A percentile compares a stretch with the other conserved stretches of the same genome.
Evolutionary conservation across 2,797 vertebrate genomes (phyloP).

Genomic region (Macropodus opercularis): DNA sequence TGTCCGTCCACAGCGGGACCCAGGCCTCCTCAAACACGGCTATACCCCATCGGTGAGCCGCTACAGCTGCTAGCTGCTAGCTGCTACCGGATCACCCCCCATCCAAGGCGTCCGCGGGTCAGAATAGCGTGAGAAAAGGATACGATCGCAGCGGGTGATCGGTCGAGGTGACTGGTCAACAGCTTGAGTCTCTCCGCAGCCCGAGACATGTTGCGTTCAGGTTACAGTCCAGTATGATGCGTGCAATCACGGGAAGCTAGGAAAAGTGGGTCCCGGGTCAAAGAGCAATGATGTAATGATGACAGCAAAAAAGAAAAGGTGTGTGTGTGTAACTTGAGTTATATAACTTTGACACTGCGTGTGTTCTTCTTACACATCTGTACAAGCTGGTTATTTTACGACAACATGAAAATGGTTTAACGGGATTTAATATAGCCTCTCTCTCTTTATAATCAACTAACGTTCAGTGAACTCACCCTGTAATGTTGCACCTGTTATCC

Average conservation of each 20-base stretch:
- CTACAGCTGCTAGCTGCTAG: accelerated
- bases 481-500: not conserved
- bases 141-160: slow-evolving; percentile 64
- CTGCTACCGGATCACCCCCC: not conserved
- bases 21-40: not conserved
- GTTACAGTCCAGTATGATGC: not conserved
- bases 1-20: not conserved
- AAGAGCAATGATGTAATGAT: too few relatives aligned
- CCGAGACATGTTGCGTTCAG: slow-evolving; percentile 65
- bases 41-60: accelerated
- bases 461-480: too few relatives aligned
- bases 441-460: too few relatives aligned
- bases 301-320: too few relatives aligned
- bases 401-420: too few relatives aligned
- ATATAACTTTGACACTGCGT: too few relatives aligned
- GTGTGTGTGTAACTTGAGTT: too few relatives aligned
- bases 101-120: accelerated
- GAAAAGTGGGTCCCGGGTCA: too few relatives aligned
- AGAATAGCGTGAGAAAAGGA: slow-evolving; percentile 61
- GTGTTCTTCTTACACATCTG: too few relatives aligned
- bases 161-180: slow-evolving; percentile 74
- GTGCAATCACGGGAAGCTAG: too few relatives aligned
- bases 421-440: too few relatives aligned
- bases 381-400: too few relatives aligned
- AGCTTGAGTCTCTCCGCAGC: slow-evolving; percentile 74